Evolutionary conservation across 2,888 invertebrate genomes (phyloP), one percentile per base, ranked within the genome.

Genomic region (Meandrusa payeni): DNA sequence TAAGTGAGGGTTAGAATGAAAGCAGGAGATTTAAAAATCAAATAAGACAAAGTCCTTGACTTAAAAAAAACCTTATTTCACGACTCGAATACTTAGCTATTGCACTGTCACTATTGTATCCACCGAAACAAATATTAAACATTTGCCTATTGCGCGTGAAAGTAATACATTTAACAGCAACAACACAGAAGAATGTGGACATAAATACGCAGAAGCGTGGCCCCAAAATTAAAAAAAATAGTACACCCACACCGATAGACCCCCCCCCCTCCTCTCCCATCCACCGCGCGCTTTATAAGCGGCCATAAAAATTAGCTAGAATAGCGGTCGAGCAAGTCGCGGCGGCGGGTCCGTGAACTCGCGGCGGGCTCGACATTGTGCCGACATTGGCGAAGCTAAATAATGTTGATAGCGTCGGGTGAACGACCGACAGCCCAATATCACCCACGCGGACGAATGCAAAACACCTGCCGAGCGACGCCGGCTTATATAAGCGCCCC

Each of bases 311-410:
- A 71, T 69, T 75, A 61, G 74, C 74, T 69, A 62, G 73, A 74
- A 69, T 64, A 73, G 66, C 65, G 69, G 65, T 57, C 65, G 70
- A 59, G 70, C 66, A 67, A 74, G 74, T 73, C 76, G 73, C 76
- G 73, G 57, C 41, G 34, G 2, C 64, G 62, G 83, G 85, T 82
- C 81, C 75, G 64, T 80, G 83, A 82, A 83, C 85, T 76, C 76
- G 68, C 65, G n/a, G 70, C 69, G 72, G 66, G 22, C 28, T 10
- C 34, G 41, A 28, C 41, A 41, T 41, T 41, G 41, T 34, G 69
- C 76, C 82, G 86, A 86, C 86, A 82, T 87, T 86, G 85, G 67
- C 73, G 68, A n/a, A 70, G 78, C 82, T 74, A 79, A 85, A 83
- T 81, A 80, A 81, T 79, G 78, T 76, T 83, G 86, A 86, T 86